Evolutionary conservation across 2,113 vertebrate species (phyloP), one percentile per base, ranked within the genome.

Genomic region (Psilopsiagon aymara): DNA sequence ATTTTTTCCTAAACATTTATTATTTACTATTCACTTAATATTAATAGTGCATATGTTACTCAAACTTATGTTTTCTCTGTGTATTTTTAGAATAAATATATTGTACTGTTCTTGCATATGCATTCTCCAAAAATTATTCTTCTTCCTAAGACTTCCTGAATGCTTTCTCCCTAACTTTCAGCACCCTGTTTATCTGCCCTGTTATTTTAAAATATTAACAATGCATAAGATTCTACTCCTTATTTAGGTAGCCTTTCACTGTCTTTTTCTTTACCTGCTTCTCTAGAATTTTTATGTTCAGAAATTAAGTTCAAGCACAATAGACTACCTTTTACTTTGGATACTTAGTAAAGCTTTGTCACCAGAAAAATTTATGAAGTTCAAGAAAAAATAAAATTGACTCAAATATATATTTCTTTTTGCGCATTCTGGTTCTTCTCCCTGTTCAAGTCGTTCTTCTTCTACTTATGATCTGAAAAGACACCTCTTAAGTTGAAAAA

Each of bases 21-120:
- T 71, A n/a, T 73, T 83, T 95, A 80, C 11, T 47, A 49, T 68
- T 80, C 37, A 46, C 21, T 73, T 68, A 67, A 80, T 76, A 86
- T 59, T 71, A 92, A 82, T 77, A 84, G 21, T 21, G 47, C 20
- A 66, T 9, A 33, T 74, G 74, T 91, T 86, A 84, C 31, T 84
- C 49, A 93, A 91, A 76, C 11, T 55, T 41, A 3, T 80, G 35
- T 6, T 91, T 85, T 89, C 53, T 86, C 4, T 31, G 46, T 17
- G 17, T 76, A 80, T 74, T 94, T 91, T 89, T 75, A 77, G 59
- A 84, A 80, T 5, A 92, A 82, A 80, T 81, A 57, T 7, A 91
- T 86, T 33, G 4, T 63, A 29, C 8, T 77, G 20, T n/a, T 17
- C 14, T 55, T 57, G 24, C 16, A 78, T 24, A 39, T 7, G 43